Evolutionary conservation across 30 jellyfish, hydroid and myxozoan species (phyloP), one percentile per base, ranked within the genome.

Genomic region (Aurelia coerulea): DNA sequence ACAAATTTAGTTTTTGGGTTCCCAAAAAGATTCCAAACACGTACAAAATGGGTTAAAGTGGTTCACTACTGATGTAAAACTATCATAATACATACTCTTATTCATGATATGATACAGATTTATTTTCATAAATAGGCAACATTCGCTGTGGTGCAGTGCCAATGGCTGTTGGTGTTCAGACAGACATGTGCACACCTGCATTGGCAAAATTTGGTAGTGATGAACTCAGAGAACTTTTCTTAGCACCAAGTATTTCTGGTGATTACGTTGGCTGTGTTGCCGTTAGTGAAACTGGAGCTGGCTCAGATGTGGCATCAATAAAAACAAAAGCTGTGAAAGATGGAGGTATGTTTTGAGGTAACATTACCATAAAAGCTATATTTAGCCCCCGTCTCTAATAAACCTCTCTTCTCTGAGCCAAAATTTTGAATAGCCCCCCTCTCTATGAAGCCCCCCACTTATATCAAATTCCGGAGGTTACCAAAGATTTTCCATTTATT

Each of bases 181-280:
- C 97, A 4, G 99, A 95, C 76, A 90, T 95, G 97, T 90, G 96
- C 79, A 95, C 99, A 6, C 99, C 99, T 10, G 99, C 99, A 15
- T 85, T 95, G 46, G 91, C 99, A 53, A 90, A 83, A 49, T 95
- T 86, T 81, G 99, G 99, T n/a, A 90, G 98, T 64, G 91, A 95
- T 64, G 99, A 95, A 53, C 83, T 95, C 58, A 85, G 88, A 72
- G 89, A 90, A 67, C 82, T 60, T 64, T 95, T 95, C 78, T 74
- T 95, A 16, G 97, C 99, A 39, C 99, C 99, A 33, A 90, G 96
- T 58, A 95, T 95, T 62, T 92, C 99, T 14, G 99, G 99, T 9
- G 99, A 95, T 54, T 76, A 79, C 74, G 98, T 95, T 75, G 99
- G 99, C 13, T 95, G 97, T 68, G 64, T 95, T 68, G 99, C 98